These are phyloP conservation scores for Coendou prehensilis DNA, from an alignment of 2,797 vertebrate species.

Conservation along the genomic window DNA sequence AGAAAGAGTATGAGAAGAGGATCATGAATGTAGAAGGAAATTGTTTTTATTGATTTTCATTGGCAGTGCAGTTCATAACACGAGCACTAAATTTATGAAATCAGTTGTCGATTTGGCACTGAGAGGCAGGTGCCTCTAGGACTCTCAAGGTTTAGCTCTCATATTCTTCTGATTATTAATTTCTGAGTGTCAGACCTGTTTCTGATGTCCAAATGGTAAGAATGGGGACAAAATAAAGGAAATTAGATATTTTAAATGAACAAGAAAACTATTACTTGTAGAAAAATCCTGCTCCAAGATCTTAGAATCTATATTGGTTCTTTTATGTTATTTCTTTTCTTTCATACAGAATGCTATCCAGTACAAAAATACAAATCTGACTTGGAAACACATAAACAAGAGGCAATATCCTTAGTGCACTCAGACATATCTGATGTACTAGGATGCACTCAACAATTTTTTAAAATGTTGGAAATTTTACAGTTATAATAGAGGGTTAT, in stretches of 20 bases:
- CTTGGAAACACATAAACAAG: slow-evolving; percentile 77
- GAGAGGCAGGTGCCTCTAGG: slow-evolving; percentile 61
- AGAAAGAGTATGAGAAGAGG: slow-evolving; percentile 87
- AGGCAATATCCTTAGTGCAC: slow-evolving; percentile 70
- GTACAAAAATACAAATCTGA: slow-evolving; percentile 73
- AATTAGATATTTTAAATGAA: slow-evolving; percentile 69
- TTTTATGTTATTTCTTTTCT: slow-evolving; percentile 73
- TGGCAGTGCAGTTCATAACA: slow-evolving; percentile 89
- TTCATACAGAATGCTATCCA: slow-evolving; percentile 26
- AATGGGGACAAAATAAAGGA: slow-evolving; percentile 59
- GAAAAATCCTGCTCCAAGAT: slow-evolving; percentile 36
- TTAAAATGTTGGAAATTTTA: slow-evolving; percentile 71
- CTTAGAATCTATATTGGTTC: slow-evolving; percentile 70
- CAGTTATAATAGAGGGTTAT: slow-evolving; percentile 71
- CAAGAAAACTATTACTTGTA: slow-evolving; percentile 71
- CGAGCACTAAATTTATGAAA: slow-evolving; percentile 89
- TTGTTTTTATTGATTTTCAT: slow-evolving; percentile 94
- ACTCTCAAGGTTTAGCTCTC: slow-evolving; percentile 56
- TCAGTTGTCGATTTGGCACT: slow-evolving; percentile 84
- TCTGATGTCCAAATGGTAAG: slow-evolving; percentile 61
- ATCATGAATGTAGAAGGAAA: slow-evolving; percentile 90
- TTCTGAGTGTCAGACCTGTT: slow-evolving; percentile 4
- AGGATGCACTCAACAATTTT: slow-evolving; percentile 67
- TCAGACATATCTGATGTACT: slow-evolving; percentile 70
- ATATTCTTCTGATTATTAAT: slow-evolving; percentile 73